phyloP scores from a whole-genome alignment of 2,113 vertebrate genomes.

The Sebastes fasciatus region DNA sequence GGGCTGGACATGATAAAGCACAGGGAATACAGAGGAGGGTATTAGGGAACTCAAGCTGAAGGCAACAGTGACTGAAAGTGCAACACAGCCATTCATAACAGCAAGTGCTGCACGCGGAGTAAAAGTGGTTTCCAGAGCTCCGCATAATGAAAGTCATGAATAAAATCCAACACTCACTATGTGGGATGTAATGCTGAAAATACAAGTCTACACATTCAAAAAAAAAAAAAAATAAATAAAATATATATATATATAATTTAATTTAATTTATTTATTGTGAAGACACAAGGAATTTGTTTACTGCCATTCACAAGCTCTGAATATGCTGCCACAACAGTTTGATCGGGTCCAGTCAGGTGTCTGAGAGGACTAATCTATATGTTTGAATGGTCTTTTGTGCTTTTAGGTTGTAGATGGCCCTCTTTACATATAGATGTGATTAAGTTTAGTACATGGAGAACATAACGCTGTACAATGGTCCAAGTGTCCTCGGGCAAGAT shows the following conservation, averaged over 20 bases:
- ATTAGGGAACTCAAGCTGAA: constrained; percentile 27
- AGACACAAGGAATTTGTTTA: too few species aligned
- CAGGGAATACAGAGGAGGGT: constrained; percentile 31
- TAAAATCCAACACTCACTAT: constrained; percentile 56
- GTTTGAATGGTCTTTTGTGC: too few species aligned
- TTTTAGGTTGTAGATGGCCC: too few species aligned
- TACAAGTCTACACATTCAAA: background rate
- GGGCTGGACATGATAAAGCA: constrained; percentile 55
- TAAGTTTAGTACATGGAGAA: too few species aligned
- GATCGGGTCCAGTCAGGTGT: too few species aligned
- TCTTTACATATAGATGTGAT: too few species aligned
- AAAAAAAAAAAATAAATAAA: background rate
- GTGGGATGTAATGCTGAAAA: constrained; percentile 28
- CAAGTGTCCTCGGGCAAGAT: too few species aligned
- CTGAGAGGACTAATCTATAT: too few species aligned
- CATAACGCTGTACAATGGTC: too few species aligned
- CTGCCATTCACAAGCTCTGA: too few species aligned
- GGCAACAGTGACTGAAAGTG: constrained; percentile 43
- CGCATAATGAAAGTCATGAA: constrained; percentile 72
- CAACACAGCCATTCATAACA: constrained; percentile 57
- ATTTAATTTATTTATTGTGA: too few species aligned
- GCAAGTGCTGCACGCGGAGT: constrained; percentile 33
- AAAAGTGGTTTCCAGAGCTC: constrained; percentile 44
- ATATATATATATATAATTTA: background rate
- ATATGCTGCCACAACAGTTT: too few species aligned